These are phyloP conservation scores for Monopis laevigella DNA, from an alignment of 2,888 invertebrate genomes.

Conservation along the genomic window DNA sequence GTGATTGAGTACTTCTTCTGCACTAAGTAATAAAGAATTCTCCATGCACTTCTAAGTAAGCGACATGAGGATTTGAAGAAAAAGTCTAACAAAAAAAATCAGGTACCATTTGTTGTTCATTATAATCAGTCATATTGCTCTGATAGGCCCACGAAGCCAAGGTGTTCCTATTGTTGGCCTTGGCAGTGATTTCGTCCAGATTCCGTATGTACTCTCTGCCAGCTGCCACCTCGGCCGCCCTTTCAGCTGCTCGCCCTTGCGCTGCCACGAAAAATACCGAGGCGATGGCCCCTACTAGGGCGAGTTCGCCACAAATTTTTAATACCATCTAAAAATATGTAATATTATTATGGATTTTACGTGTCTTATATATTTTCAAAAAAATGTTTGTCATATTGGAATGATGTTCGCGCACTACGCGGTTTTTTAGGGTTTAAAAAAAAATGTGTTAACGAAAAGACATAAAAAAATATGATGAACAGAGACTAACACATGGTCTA, in stretches of 20 bases:
- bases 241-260: slow-evolving; percentile 51
- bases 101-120: slow-evolving; percentile 60
- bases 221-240: slow-evolving; percentile 62
- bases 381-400: slow-evolving; percentile 13
- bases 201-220: slow-evolving; percentile 70
- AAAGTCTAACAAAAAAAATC: background rate
- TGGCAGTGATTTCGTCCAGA: slow-evolving; percentile 67
- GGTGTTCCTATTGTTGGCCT: slow-evolving; percentile 61
- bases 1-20: no score
- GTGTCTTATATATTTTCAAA: no score
- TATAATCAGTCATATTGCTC: slow-evolving; percentile 77
- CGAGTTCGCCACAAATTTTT: slow-evolving; percentile 51
- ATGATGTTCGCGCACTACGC: no score
- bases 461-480: no score
- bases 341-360: no score
- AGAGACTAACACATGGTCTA: no score
- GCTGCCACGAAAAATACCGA: slow-evolving; percentile 58
- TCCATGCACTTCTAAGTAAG: no score
- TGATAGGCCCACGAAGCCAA: slow-evolving; percentile 79
- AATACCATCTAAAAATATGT: slow-evolving; percentile 52
- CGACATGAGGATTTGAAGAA: no score
- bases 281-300: slow-evolving; percentile 53
- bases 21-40: no score
- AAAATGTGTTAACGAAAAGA: no score
- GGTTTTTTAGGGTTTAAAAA: no score